phyloP scores from a whole-genome alignment of 2,797 vertebrate genomes.

The Sylvilagus floridanus region DNA sequence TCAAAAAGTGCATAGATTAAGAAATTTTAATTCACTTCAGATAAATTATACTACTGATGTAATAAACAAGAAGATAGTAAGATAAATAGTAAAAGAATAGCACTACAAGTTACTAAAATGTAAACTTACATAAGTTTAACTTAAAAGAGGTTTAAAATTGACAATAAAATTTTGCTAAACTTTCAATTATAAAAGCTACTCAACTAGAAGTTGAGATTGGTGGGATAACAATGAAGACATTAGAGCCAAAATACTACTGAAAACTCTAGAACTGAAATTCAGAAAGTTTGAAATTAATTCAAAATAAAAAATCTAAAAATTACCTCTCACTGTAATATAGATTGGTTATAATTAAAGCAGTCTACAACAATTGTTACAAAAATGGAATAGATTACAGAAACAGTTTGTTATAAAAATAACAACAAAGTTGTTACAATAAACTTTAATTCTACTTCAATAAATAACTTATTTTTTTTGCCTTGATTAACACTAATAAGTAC shows the following conservation, averaged over 20 bases:
- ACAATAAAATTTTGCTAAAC: not conserved
- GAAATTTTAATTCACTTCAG: constrained; percentile 33
- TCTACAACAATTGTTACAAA: not conserved
- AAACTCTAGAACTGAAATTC: not conserved
- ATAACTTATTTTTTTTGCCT: constrained; percentile 3
- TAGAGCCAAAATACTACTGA: not conserved
- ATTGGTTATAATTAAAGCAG: constrained; percentile 4
- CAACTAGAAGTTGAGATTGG: not conserved
- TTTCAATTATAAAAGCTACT: not conserved
- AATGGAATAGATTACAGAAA: not conserved
- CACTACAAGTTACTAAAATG: not conserved
- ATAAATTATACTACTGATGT: not conserved
- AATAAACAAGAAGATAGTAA: not conserved
- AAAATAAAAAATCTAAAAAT: not conserved
- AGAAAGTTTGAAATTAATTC: constrained; percentile 27
- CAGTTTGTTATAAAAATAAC: not conserved
- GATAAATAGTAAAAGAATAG: not conserved
- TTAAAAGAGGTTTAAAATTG: not conserved
- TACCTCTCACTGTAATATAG: not conserved
- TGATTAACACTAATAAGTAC: not conserved
- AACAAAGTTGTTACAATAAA: not conserved
- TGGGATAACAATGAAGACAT: not conserved
- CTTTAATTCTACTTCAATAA: constrained; percentile 1
- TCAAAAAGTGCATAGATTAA: constrained; percentile 14
- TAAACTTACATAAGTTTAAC: constrained; percentile 19